Evolutionary conservation across 2,888 invertebrate species (phyloP).

Genomic region (Epistrophella euchroma): DNA sequence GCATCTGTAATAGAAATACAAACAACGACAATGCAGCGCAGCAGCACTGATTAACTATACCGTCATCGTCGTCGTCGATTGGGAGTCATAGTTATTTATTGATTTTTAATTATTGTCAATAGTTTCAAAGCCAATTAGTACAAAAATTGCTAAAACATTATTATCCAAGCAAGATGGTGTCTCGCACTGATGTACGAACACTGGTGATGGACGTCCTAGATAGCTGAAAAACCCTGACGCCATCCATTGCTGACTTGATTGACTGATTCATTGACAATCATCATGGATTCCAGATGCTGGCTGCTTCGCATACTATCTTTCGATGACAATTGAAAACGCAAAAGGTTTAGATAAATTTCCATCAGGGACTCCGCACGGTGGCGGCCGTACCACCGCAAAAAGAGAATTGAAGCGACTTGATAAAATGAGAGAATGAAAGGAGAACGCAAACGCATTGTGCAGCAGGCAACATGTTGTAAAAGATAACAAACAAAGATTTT

Average conservation of each 20-base stretch:
- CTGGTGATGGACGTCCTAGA: conserved; percentile 43
- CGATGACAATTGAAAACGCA: conserved; percentile 20
- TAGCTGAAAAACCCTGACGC: conserved; percentile 20
- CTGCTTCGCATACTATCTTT: neutral
- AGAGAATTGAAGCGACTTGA: conserved; percentile 1
- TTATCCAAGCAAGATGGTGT: conserved; percentile 16
- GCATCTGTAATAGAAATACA: conserved; percentile 43
- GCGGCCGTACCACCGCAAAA: neutral
- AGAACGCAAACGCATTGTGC: conserved; percentile 29
- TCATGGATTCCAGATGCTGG: conserved; percentile 34
- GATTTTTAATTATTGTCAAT: conserved; percentile 65
- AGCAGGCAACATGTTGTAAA: conserved; percentile 25
- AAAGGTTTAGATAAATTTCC: conserved; percentile 48
- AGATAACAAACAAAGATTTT: conserved; percentile 43
- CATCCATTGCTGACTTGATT: conserved; percentile 49
- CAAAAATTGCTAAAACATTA: conserved; percentile 44
- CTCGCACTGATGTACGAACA: conserved; percentile 3
- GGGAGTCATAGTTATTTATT: conserved; percentile 63
- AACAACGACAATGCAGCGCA: neutral
- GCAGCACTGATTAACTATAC: neutral
- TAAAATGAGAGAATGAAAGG: conserved; percentile 10
- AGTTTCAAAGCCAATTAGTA: conserved; percentile 65
- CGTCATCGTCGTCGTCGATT: conserved; percentile 1
- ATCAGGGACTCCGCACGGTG: neutral
- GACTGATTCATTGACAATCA: conserved; percentile 64